Evolutionary conservation across 2,888 invertebrate genomes (phyloP).

Genomic region (Andrena minutula): DNA sequence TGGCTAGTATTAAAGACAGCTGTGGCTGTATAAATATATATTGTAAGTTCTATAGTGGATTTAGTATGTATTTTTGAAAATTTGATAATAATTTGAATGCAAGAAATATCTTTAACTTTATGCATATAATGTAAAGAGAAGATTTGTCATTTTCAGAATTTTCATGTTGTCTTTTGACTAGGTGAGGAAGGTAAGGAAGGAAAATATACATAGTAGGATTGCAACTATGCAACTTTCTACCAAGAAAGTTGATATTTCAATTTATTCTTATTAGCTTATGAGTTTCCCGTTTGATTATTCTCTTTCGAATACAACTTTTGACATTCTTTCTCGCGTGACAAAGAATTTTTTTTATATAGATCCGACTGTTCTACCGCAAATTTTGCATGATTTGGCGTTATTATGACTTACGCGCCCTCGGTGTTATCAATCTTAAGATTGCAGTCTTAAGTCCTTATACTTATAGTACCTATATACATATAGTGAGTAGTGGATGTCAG

Average conservation of each 20-base stretch:
- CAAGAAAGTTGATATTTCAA: not conserved
- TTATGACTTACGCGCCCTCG: not conserved
- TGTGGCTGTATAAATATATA: no score
- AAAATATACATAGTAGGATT: no score
- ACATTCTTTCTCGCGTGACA: no score
- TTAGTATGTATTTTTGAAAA: no score
- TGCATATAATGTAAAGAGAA: no score
- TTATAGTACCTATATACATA: not conserved
- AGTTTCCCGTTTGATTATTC: not conserved
- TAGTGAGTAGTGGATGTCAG: not conserved
- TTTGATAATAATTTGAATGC: no score
- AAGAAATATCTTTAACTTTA: no score
- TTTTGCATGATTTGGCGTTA: not conserved
- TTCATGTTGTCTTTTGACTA: no score
- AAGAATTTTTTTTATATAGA: not conserved
- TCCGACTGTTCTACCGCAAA: not conserved
- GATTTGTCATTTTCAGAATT: no score
- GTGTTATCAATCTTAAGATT: constrained; percentile 33
- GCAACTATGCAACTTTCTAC: not conserved
- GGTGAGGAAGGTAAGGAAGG: no score
- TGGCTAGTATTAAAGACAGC: no score
- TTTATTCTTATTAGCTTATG: not conserved
- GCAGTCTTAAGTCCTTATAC: not conserved
- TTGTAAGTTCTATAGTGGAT: no score
- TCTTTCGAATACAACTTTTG: not conserved